These are phyloP conservation scores for Mirounga angustirostris DNA, from an alignment of 2,113 vertebrate genomes.

Conservation along the genomic window DNA sequence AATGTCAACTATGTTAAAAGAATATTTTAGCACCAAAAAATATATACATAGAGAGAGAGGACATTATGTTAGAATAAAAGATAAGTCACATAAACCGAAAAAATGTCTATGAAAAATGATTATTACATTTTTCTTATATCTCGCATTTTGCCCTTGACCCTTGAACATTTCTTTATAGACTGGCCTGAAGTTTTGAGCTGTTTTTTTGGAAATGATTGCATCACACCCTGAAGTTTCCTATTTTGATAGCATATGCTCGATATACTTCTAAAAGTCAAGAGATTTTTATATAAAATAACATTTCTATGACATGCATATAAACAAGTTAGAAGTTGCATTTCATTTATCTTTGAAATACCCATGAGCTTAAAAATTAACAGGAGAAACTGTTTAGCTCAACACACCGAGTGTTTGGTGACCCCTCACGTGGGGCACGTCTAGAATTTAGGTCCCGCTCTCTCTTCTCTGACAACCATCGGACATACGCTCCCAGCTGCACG, in stretches of 20 bases:
- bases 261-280: not conserved
- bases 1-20: not conserved
- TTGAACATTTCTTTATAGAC: not conserved
- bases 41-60: not conserved
- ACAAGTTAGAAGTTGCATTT: not conserved
- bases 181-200: not conserved
- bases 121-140: not conserved
- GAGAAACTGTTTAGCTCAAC: not conserved
- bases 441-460: not conserved
- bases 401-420: accelerated
- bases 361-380: not conserved
- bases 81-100: not conserved
- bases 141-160: not conserved
- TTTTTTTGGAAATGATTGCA: not conserved
- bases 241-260: not conserved
- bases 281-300: not conserved
- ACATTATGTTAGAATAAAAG: not conserved
- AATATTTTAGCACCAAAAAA: not conserved
- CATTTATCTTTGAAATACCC: not conserved
- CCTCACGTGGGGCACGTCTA: not conserved
- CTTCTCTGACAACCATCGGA: not conserved
- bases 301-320: not conserved
- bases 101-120: not conserved
- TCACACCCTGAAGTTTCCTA: not conserved
- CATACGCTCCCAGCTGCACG: not conserved